Evolutionary conservation across 1,140 invertebrate species (phyloP).

Genomic region (Harpegnathos saltator): DNA sequence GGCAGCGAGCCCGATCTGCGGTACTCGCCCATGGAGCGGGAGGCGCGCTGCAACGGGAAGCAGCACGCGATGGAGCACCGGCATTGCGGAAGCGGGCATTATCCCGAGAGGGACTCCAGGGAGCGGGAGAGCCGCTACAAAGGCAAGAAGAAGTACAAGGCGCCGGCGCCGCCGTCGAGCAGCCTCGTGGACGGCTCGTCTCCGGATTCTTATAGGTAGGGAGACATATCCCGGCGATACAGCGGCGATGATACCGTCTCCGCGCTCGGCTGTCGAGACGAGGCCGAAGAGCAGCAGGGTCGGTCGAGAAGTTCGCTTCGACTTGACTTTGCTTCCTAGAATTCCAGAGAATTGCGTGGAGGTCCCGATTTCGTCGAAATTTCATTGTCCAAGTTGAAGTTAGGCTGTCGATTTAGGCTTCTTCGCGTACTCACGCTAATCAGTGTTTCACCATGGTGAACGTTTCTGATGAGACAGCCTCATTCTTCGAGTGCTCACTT

Average conservation of each 20-base stretch:
- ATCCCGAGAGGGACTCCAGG: constrained; percentile 71
- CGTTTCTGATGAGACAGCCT: too few species aligned
- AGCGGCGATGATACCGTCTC: neutral
- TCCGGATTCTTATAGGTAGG: constrained; percentile 75
- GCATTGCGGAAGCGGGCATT: constrained; percentile 56
- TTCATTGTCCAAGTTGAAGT: too few species aligned
- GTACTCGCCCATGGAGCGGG: constrained; percentile 70
- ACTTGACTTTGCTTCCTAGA: too few species aligned
- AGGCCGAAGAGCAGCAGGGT: too few species aligned
- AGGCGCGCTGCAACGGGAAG: constrained; percentile 47
- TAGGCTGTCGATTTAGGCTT: too few species aligned
- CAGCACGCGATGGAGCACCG: constrained; percentile 63
- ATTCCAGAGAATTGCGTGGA: too few species aligned
- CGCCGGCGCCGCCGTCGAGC: constrained; percentile 86
- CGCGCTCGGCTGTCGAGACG: neutral
- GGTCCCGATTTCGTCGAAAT: too few species aligned
- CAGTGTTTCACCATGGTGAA: too few species aligned
- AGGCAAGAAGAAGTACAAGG: constrained; percentile 89
- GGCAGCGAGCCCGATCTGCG: constrained; percentile 91
- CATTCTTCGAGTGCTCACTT: too few species aligned
- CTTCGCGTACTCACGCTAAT: too few species aligned
- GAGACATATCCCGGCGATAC: constrained; percentile 25
- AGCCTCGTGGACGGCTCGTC: constrained; percentile 68
- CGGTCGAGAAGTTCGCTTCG: too few species aligned
- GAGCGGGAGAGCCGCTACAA: constrained; percentile 81